These are phyloP conservation scores for Drosophila incognita DNA, from an alignment of 2,888 invertebrate species.

Conservation along the genomic window DNA sequence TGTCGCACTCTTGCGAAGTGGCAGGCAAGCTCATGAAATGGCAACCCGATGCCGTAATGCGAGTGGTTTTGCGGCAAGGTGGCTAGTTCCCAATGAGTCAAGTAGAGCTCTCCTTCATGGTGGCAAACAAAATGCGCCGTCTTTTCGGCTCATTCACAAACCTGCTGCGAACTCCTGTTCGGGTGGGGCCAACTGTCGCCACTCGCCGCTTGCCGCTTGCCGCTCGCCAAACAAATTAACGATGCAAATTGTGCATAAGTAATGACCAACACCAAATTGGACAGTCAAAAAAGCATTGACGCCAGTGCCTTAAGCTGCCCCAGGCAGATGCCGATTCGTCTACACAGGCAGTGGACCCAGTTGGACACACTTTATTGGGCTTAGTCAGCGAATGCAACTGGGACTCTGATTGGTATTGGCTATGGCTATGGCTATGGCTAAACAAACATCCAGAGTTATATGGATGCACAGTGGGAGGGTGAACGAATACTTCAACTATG, in stretches of 20 bases:
- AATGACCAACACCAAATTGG: constrained; percentile 24
- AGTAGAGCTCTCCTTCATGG: constrained; percentile 15
- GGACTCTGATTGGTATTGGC: constrained; percentile 9
- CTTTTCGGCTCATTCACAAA: constrained; percentile 1
- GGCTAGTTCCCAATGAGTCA: constrained; percentile 37
- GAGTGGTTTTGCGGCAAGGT: constrained; percentile 22
- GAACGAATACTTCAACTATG: neutral
- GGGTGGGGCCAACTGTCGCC: constrained; percentile 25
- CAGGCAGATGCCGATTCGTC: constrained; percentile 34
- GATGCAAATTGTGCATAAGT: constrained; percentile 60
- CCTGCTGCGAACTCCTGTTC: constrained; percentile 2
- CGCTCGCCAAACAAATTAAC: constrained; percentile 53
- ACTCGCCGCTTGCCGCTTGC: neutral
- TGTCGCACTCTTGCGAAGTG: constrained; percentile 23
- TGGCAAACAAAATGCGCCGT: constrained; percentile 19
- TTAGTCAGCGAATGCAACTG: constrained; percentile 36
- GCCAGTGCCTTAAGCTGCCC: constrained; percentile 11
- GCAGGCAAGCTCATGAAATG: constrained; percentile 35
- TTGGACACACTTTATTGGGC: constrained; percentile 22
- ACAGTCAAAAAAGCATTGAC: constrained; percentile 20
- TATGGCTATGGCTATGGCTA: neutral
- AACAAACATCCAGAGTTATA: neutral
- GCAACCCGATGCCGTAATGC: constrained; percentile 42
- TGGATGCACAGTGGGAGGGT: constrained; percentile 27
- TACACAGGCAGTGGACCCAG: constrained; percentile 38